These are phyloP conservation scores for Dendroctonus valens DNA, from an alignment of 1,140 invertebrate genomes.

Conservation along the genomic window DNA sequence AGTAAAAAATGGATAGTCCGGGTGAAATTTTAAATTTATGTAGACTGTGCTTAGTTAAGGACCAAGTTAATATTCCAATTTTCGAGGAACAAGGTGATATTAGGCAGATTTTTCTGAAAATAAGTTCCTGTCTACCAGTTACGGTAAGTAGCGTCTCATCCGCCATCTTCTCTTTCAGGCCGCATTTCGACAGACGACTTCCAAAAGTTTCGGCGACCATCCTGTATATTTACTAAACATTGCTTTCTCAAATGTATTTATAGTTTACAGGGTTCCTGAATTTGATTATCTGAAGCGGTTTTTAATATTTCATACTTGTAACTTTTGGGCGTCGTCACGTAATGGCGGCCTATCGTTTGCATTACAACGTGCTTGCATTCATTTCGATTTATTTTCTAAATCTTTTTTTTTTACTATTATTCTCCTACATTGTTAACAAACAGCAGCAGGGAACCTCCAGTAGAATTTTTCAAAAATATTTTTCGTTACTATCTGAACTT, in stretches of 20 bases:
- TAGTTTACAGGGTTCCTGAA: not conserved
- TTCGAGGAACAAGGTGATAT: constrained; percentile 58
- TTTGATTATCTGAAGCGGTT: not conserved
- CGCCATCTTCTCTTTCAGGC: constrained; percentile 50
- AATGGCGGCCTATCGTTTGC: not conserved
- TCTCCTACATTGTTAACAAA: no score
- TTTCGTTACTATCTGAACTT: no score
- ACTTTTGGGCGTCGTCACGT: not conserved
- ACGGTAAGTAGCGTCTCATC: constrained; percentile 57
- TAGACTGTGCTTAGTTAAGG: constrained; percentile 61
- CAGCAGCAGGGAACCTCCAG: no score
- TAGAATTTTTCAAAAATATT: no score
- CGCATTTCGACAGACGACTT: constrained; percentile 43
- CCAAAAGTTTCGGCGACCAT: constrained; percentile 36
- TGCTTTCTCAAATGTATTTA: constrained; percentile 5
- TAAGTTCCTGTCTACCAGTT: constrained; percentile 59
- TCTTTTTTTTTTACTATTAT: no score
- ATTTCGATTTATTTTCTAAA: not conserved
- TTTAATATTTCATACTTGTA: constrained; percentile 3
- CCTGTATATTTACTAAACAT: constrained; percentile 32
- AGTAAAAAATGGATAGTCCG: constrained; percentile 40
- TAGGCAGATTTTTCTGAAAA: constrained; percentile 59
- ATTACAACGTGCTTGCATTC: not conserved
- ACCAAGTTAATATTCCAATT: constrained; percentile 58
- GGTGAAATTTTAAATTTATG: constrained; percentile 57